Conservation (phyloP, 2,797 vertebrate genomes). For the Trachops cirrhosus region DNA sequence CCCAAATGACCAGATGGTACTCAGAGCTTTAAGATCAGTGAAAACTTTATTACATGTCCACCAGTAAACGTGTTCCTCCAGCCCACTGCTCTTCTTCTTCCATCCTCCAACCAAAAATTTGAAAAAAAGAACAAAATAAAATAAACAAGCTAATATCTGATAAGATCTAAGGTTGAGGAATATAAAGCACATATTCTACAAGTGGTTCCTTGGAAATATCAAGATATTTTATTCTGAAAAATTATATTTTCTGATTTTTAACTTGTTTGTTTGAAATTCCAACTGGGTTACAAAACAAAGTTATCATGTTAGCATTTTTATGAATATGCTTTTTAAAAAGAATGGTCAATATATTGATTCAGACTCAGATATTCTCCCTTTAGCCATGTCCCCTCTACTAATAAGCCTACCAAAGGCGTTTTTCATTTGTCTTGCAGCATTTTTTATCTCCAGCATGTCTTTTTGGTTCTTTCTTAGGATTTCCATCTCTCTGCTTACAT, state of each 20-base stretch:
- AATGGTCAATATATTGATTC: neutral
- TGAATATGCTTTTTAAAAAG: neutral
- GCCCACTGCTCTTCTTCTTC: neutral
- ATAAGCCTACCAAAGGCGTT: neutral
- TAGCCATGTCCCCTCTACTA: neutral
- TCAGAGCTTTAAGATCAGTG: neutral
- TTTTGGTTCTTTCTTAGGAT: neutral
- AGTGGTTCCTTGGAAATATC: neutral
- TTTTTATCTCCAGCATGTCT: neutral
- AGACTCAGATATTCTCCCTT: neutral
- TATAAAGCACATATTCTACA: neutral
- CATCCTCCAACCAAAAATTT: neutral
- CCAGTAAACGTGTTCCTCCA: neutral
- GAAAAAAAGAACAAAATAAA: neutral
- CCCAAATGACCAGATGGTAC: neutral
- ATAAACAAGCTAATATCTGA: neutral
- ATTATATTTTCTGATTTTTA: neutral
- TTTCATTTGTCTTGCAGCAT: neutral
- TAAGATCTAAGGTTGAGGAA: neutral
- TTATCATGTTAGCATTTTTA: neutral
- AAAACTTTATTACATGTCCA: neutral
- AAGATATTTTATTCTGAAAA: neutral
- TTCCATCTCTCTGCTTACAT: neutral
- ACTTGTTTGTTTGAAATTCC: neutral
- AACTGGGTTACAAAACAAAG: neutral